These are phyloP conservation scores for Nibea albiflora DNA, from an alignment of 2,113 vertebrate species.

Conservation along the genomic window DNA sequence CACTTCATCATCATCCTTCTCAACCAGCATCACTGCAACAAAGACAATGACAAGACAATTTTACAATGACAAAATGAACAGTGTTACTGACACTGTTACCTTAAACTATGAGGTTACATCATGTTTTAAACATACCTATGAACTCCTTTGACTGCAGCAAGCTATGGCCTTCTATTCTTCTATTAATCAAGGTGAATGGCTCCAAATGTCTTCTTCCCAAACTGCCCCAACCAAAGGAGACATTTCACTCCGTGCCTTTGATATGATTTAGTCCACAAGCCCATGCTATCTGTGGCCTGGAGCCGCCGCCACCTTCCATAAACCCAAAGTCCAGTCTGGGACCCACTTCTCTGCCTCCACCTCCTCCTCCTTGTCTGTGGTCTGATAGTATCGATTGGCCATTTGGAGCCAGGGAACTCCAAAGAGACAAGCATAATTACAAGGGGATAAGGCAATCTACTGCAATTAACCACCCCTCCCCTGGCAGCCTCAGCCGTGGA, in stretches of 20 bases:
- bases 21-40: no score
- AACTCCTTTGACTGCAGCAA: neutral
- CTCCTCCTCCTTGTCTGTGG: constrained; percentile 58
- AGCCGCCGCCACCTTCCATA: constrained; percentile 25
- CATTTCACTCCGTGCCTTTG: constrained; percentile 21
- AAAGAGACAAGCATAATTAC: constrained; percentile 81
- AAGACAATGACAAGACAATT: no score
- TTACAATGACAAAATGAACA: no score
- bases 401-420: constrained; percentile 78
- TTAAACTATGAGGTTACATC: neutral
- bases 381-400: constrained; percentile 80
- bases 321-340: constrained; percentile 49
- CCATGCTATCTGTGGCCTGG: constrained; percentile 40
- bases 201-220: constrained; percentile 24
- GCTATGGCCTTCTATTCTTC: neutral
- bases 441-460: constrained; percentile 87
- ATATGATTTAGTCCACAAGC: constrained; percentile 39
- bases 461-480: constrained; percentile 87
- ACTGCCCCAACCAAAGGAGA: constrained; percentile 22
- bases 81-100: neutral
- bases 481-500: constrained; percentile 69
- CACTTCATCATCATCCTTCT: no score
- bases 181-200: constrained; percentile 29
- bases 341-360: constrained; percentile 57
- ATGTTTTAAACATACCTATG: neutral